phyloP scores from a whole-genome alignment of 2,888 invertebrate species.

The Nephrotoma appendiculata region DNA sequence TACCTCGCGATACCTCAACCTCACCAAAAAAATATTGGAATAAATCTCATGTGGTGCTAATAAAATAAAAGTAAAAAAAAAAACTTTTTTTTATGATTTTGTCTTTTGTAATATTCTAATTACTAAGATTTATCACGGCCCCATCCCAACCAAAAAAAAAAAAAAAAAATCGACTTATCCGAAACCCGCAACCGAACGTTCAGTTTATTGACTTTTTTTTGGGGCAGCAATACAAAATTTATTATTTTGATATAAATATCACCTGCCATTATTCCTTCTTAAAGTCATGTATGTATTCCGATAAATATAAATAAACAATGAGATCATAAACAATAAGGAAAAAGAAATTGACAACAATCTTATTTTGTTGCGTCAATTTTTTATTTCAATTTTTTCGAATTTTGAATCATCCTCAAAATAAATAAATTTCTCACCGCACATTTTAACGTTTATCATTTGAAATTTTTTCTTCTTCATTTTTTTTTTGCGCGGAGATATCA shows the following conservation, averaged over 20 bases:
- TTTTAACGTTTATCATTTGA: background rate
- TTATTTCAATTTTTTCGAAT: background rate
- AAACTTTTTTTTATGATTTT: background rate
- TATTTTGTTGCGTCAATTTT: background rate
- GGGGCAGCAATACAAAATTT: background rate
- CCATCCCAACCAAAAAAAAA: background rate
- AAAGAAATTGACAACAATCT: background rate
- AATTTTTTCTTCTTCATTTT: background rate
- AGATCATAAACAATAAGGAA: background rate
- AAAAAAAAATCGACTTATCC: background rate
- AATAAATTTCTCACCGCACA: background rate
- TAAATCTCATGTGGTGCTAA: background rate
- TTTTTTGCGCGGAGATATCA: background rate
- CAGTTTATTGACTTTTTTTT: background rate
- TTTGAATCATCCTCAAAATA: background rate
- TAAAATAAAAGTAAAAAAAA: background rate
- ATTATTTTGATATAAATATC: background rate
- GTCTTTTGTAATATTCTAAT: background rate
- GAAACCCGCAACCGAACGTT: background rate
- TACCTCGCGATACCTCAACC: background rate
- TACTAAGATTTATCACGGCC: background rate
- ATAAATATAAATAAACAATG: background rate
- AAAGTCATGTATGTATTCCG: background rate
- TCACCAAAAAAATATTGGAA: background rate
- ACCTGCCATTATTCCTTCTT: background rate